Evolutionary conservation across 2,797 vertebrate genomes (phyloP).

Genomic region (Danio albolineatus): DNA sequence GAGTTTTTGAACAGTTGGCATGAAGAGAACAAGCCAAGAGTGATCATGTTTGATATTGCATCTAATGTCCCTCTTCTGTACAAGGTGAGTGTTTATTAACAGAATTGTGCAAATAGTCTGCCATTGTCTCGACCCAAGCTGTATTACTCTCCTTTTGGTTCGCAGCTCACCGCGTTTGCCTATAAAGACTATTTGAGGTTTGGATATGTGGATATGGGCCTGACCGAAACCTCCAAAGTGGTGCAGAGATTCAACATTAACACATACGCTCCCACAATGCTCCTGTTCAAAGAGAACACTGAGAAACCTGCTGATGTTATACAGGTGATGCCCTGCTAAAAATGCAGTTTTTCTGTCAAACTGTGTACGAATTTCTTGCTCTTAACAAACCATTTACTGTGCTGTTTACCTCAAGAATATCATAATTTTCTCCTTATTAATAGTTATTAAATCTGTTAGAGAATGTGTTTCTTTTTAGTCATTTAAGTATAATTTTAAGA

Average conservation of each 20-base stretch:
- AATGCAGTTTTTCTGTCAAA: too few species aligned
- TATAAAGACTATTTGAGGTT: conserved; percentile 91
- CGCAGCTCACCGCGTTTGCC: conserved; percentile 89
- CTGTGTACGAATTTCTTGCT: too few species aligned
- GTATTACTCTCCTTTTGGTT: conserved; percentile 4
- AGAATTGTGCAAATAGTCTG: neutral
- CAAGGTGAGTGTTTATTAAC: conserved; percentile 80
- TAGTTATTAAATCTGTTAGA: too few species aligned
- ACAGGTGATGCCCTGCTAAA: conserved; percentile 79
- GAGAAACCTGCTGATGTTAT: conserved; percentile 86
- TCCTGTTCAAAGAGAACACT: conserved; percentile 92
- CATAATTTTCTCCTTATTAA: too few species aligned
- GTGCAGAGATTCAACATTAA: conserved; percentile 88
- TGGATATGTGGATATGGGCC: conserved; percentile 86
- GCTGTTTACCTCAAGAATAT: too few species aligned
- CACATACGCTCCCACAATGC: conserved; percentile 87
- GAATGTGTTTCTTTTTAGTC: too few species aligned
- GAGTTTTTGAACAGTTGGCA: conserved; percentile 89
- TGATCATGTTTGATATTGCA: conserved; percentile 89
- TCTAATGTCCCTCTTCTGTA: conserved; percentile 84
- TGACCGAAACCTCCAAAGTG: conserved; percentile 76
- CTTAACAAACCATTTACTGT: too few species aligned
- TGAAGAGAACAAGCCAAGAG: conserved; percentile 90
- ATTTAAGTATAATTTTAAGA: too few species aligned
- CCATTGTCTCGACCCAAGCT: neutral